A percentile compares a stretch with the other conserved stretches of the same genome.
phyloP scores from a whole-genome alignment of 2,797 vertebrate species.

The Crocidura indochinensis region DNA sequence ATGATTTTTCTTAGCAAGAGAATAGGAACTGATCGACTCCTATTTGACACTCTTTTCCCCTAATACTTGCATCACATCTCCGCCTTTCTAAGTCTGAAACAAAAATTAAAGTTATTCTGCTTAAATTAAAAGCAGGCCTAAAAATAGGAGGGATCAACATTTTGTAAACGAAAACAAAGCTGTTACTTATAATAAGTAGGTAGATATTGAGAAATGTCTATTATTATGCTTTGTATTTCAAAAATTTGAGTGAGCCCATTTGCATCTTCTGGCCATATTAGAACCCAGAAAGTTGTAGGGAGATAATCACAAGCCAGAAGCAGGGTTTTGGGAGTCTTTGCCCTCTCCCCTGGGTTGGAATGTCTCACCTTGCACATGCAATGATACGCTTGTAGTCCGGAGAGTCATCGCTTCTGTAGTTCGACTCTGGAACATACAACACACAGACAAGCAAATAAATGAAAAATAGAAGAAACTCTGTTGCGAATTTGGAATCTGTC shows the following conservation, averaged over 20 bases:
- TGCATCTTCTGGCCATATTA: slow-evolving; percentile 5
- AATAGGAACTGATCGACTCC: no score
- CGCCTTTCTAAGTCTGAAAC: slow-evolving; percentile 27
- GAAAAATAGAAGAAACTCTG: neutral
- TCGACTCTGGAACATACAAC: slow-evolving; percentile 39
- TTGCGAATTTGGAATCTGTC: slow-evolving; percentile 15
- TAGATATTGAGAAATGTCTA: neutral
- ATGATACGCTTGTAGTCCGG: slow-evolving; percentile 86
- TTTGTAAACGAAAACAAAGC: slow-evolving; percentile 7
- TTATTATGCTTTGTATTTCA: neutral
- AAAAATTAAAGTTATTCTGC: neutral
- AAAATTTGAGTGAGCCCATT: slow-evolving; percentile 1
- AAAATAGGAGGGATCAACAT: slow-evolving; percentile 18
- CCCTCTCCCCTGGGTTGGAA: neutral
- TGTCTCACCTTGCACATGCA: slow-evolving; percentile 93
- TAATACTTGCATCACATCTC: neutral
- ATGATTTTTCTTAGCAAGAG: no score
- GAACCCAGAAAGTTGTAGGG: slow-evolving; percentile 8
- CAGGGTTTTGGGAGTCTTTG: neutral
- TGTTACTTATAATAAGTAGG: neutral
- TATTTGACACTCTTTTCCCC: slow-evolving; percentile 26
- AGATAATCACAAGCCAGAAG: neutral
- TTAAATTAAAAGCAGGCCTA: slow-evolving; percentile 51
- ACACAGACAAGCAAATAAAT: slow-evolving; percentile 41
- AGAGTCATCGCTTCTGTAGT: neutral